These are phyloP conservation scores for Orthochromis malagaraziensis DNA, from an alignment of 2,113 vertebrate genomes.

Conservation along the genomic window DNA sequence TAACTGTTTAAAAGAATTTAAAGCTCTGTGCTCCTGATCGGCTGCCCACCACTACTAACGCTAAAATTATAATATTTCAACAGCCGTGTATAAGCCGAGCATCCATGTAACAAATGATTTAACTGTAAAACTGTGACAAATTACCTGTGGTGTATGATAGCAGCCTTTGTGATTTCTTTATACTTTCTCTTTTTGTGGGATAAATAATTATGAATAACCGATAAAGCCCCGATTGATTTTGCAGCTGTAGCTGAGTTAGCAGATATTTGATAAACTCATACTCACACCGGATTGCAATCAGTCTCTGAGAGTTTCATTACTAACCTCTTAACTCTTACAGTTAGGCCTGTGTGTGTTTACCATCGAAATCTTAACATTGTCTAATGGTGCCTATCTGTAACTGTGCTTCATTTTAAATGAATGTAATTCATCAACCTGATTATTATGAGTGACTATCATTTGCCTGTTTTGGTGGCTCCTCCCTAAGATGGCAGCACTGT, in stretches of 20 bases:
- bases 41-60: neutral
- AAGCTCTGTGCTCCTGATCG: neutral
- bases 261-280: neutral
- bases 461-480: neutral
- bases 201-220: neutral
- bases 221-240: neutral
- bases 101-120: neutral
- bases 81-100: neutral
- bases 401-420: neutral
- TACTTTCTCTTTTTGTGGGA: neutral
- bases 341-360: neutral
- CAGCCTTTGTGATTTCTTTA: neutral
- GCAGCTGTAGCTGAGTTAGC: neutral
- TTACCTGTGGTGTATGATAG: neutral
- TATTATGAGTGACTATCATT: neutral
- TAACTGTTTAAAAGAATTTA: neutral
- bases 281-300: neutral
- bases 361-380: neutral
- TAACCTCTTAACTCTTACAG: neutral
- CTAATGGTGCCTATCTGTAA: neutral
- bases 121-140: neutral
- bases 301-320: neutral
- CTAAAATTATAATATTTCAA: neutral
- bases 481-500: neutral
- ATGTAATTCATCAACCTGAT: neutral